Conservation (phyloP, 1,140 invertebrate species). For the Conus betulinus region DNA sequence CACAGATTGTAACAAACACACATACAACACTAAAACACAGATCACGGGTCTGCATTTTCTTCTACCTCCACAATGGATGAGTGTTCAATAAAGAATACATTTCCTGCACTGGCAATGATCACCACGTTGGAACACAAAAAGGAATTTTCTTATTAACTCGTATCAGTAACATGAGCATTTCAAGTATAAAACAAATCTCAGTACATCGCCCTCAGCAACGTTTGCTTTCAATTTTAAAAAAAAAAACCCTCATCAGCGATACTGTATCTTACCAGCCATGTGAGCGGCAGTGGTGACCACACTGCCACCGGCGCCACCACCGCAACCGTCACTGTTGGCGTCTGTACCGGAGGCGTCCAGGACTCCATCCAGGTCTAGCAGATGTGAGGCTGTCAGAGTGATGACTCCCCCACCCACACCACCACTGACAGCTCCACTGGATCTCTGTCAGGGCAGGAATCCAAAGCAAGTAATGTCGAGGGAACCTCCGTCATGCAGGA, state of each 20-base stretch:
- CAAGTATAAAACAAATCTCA: neutral
- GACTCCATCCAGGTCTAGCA: constrained; percentile 59
- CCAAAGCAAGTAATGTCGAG: neutral
- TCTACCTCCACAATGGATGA: too few relatives aligned
- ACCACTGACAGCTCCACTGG: neutral
- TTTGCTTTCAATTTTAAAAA: neutral
- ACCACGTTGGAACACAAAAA: neutral
- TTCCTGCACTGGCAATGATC: too few relatives aligned
- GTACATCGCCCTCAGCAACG: neutral
- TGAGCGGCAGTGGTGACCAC: constrained; percentile 37
- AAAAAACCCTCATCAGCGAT: neutral
- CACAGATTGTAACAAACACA: too few relatives aligned
- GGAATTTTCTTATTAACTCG: neutral
- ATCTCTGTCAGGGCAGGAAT: neutral
- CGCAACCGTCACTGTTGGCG: constrained; percentile 44
- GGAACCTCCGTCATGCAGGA: too few relatives aligned
- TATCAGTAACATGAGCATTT: neutral
- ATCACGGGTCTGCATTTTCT: too few relatives aligned
- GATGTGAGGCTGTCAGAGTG: constrained; percentile 49
- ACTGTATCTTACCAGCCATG: constrained; percentile 50
- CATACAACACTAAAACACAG: too few relatives aligned
- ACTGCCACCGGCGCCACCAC: constrained; percentile 59
- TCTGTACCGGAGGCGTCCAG: constrained; percentile 55
- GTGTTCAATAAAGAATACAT: too few relatives aligned
- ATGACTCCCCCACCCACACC: constrained; percentile 62